Evolutionary conservation across 2,113 vertebrate genomes (phyloP).

Genomic region (Xenopus borealis): DNA sequence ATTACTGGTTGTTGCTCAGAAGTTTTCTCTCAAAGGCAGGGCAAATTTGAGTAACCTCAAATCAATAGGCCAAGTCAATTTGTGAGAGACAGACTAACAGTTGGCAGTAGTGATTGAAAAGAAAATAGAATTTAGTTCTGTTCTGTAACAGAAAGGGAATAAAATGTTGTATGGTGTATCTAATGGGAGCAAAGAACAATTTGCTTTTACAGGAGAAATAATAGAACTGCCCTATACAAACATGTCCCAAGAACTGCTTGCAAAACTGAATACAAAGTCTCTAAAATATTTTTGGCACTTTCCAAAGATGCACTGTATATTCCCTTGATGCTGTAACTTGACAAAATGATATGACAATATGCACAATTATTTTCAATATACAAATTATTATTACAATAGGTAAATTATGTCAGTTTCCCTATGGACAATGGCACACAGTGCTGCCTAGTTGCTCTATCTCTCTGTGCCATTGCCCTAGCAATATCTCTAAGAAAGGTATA

Average conservation of each 20-base stretch:
- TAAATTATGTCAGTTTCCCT: too few relatives aligned
- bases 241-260: neutral
- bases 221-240: neutral
- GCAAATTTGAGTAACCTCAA: slow-evolving; percentile 13
- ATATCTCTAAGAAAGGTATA: too few relatives aligned
- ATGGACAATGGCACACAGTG: too few relatives aligned
- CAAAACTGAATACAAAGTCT: neutral
- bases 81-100: neutral
- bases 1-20: neutral
- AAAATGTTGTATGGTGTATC: neutral
- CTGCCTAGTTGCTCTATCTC: too few relatives aligned
- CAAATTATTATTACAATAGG: too few relatives aligned
- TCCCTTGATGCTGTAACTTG: neutral
- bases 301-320: too few relatives aligned
- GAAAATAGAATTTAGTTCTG: slow-evolving; percentile 28
- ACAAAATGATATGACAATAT: too few relatives aligned
- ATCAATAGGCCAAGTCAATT: slow-evolving; percentile 21
- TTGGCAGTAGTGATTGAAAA: slow-evolving; percentile 14
- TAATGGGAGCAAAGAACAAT: slow-evolving; percentile 6
- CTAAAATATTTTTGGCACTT: neutral
- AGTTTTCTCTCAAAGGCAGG: neutral
- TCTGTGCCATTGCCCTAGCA: too few relatives aligned
- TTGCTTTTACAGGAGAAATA: slow-evolving; percentile 3
- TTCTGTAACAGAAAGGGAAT: slow-evolving; percentile 15
- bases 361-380: too few relatives aligned